A percentile compares a stretch with the other conserved stretches of the same genome.
These are phyloP conservation scores for Halocynthia roretzi DNA, from an alignment of 23 tunicate genomes.

Conservation along the genomic window DNA sequence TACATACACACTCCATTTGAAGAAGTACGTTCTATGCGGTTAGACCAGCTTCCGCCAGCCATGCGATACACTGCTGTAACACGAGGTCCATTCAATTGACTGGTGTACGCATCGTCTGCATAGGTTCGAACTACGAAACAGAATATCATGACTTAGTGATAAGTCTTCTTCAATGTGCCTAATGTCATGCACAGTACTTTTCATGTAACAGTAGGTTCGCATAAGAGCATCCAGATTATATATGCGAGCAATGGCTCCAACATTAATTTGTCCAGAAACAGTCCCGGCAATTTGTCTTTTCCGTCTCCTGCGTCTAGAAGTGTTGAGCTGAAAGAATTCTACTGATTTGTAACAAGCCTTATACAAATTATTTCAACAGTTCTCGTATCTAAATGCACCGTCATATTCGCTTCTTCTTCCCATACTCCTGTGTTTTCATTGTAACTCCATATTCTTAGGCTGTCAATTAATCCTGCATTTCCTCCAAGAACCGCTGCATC, in stretches of 20 bases:
- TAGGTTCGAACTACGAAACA: background rate
- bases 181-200: conserved; percentile 5
- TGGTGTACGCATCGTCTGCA: background rate
- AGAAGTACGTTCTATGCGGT: background rate
- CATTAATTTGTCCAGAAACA: background rate
- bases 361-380: background rate
- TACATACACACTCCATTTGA: background rate
- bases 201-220: conserved; percentile 1
- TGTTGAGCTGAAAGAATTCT: background rate
- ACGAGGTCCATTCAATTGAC: background rate
- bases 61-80: background rate
- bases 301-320: background rate
- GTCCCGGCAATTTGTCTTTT: background rate
- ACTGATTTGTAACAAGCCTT: background rate
- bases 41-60: background rate
- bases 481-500: no score
- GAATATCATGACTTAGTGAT: background rate
- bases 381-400: background rate
- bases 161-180: background rate
- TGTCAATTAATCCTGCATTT: background rate
- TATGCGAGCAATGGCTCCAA: background rate
- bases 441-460: background rate
- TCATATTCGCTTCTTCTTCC: background rate
- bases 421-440: background rate
- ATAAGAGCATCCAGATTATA: background rate